These are phyloP conservation scores for Semaprochilodus insignis DNA, from an alignment of 2,797 vertebrate genomes.

Conservation along the genomic window DNA sequence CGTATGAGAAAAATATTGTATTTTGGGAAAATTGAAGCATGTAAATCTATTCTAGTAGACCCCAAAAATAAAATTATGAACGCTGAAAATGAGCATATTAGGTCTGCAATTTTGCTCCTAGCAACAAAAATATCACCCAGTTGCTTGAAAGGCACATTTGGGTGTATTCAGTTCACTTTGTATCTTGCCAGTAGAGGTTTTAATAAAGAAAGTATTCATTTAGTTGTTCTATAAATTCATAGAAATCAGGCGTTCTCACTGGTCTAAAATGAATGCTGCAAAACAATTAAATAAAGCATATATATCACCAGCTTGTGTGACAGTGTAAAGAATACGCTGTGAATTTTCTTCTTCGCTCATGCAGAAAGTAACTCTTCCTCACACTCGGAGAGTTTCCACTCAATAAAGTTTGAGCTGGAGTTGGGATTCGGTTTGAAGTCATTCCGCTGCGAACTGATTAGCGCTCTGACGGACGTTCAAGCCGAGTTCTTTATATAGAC, in stretches of 20 bases:
- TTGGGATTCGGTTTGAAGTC: slow-evolving; percentile 31
- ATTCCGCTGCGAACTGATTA: slow-evolving; percentile 19
- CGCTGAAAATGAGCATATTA: neutral
- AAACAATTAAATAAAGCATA: neutral
- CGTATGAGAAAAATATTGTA: too few species aligned
- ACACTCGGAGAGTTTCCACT: slow-evolving; percentile 14
- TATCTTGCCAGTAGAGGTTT: neutral
- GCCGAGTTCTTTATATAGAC: slow-evolving; percentile 44
- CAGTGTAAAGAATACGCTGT: neutral
- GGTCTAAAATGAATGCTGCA: neutral
- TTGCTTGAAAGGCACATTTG: too few species aligned
- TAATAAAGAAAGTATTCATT: neutral
- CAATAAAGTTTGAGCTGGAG: slow-evolving; percentile 47
- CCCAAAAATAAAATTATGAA: too few species aligned
- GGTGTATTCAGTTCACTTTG: too few species aligned
- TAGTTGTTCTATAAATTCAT: slow-evolving; percentile 5
- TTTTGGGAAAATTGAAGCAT: too few species aligned
- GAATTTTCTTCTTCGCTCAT: neutral
- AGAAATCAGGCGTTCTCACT: slow-evolving; percentile 7
- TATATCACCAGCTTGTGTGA: neutral
- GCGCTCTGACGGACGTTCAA: slow-evolving; percentile 36
- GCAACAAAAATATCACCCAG: too few species aligned
- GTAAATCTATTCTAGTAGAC: too few species aligned
- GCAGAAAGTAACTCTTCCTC: slow-evolving; percentile 1
- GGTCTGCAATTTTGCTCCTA: too few species aligned